Percentiles rank a stretch among this genome's conserved stretches.
These are phyloP conservation scores for Helostoma temminkii DNA, from an alignment of 2,797 vertebrate genomes.

Conservation along the genomic window DNA sequence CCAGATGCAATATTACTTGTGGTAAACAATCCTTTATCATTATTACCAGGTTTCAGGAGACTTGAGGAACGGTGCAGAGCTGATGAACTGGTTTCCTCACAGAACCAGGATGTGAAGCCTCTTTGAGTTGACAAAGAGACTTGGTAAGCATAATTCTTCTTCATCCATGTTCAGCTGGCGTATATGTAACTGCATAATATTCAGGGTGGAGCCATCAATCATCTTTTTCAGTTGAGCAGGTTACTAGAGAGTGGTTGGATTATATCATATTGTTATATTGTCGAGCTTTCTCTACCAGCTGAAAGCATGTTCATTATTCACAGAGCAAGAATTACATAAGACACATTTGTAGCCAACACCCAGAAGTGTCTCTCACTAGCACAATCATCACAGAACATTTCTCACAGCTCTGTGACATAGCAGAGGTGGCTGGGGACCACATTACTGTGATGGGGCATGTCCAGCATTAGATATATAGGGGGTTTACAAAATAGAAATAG, in stretches of 20 bases:
- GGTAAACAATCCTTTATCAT: conserved; percentile 25
- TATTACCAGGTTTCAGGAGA: neutral
- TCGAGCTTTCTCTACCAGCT: conserved; percentile 18
- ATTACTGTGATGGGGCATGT: neutral
- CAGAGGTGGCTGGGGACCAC: conserved; percentile 8
- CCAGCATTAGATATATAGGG: conserved; percentile 12
- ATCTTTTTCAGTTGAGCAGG: conserved; percentile 32
- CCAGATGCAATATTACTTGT: conserved; percentile 26
- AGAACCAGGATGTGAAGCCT: neutral
- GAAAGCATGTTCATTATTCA: conserved; percentile 46
- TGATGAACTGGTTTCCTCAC: conserved; percentile 7
- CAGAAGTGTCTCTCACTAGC: neutral
- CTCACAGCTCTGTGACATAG: neutral
- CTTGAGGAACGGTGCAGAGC: neutral
- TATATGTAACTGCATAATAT: conserved; percentile 37
- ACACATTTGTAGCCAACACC: conserved; percentile 10
- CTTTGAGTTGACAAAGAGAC: conserved; percentile 1
- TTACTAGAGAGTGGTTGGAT: conserved; percentile 45
- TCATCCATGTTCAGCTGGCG: conserved; percentile 53
- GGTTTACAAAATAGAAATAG: neutral
- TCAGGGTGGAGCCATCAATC: conserved; percentile 36
- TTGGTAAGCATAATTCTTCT: conserved; percentile 35
- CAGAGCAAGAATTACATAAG: conserved; percentile 23
- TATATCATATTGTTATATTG: conserved; percentile 26
- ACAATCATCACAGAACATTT: neutral